Base-by-base conservation (phyloP, 2,888 invertebrate species). In the Aleiodes testaceus region DNA sequence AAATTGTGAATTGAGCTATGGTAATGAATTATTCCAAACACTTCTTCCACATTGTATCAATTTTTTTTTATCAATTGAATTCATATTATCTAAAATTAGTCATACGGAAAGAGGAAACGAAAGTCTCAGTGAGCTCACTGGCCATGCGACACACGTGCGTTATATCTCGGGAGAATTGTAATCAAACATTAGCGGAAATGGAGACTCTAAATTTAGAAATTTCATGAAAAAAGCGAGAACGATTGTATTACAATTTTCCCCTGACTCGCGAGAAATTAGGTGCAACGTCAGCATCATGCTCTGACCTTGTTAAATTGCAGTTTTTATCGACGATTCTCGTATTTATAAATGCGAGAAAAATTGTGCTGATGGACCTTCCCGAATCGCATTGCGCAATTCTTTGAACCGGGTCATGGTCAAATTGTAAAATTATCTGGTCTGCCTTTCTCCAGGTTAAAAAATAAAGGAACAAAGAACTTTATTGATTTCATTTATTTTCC, bases 401-500 rank as follows among this genome's bases (percentile, higher is more conserved):
- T 72, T 66, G 75, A 85, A 84, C 71, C 81, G 73, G 84, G 84
- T 84, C 84, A 84, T 77, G 84, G 84, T 81, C 84, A 85, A 73
- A 9, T 80, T 81, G 73, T 82, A 84, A 83, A 80, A 76, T n/a
- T 59, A 11, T 75, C n/a, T 20, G 73, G 53, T 47, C 75, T 75
- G 75, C 79, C 81, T 82, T 81, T 82, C 81, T 77, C 80, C 67
- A 36, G 16, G n/a, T 9, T 59, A 18, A 18, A 30, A 30, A 16
- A 12, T 59, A 18, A 18, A 18, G 42, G 5, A 1, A 53, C 26
- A 53, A 22, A 22, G 26, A 3, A 53, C 22, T 30, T n/a, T 30
- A 26, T 53, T 9, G 11, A 22, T n/a, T 52, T 22, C 12, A 18
- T 52, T 52, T 52, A 52, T 22, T 30, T 11, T 5, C n/a, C 30